Evolutionary conservation across 2,113 vertebrate species (phyloP).

Genomic region (Xiphorhynchus elegans): DNA sequence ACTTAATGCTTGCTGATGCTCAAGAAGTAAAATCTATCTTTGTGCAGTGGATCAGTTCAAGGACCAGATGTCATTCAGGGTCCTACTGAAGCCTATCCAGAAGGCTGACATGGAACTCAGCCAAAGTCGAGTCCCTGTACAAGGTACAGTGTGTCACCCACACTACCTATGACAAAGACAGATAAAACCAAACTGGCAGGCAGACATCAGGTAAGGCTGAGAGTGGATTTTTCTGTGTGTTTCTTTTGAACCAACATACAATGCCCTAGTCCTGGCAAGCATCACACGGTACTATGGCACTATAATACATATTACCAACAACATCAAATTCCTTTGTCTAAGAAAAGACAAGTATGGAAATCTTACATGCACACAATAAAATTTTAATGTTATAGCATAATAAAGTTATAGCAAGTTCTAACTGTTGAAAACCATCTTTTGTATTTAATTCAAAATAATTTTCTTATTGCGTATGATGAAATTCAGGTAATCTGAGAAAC

Average conservation of each 20-base stretch:
- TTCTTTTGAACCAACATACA: neutral
- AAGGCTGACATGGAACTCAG: neutral
- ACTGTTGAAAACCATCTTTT: conserved; percentile 49
- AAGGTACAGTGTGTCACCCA: neutral
- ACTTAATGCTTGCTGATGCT: neutral
- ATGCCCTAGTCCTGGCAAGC: neutral
- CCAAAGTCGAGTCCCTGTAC: neutral
- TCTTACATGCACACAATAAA: neutral
- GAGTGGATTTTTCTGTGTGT: neutral
- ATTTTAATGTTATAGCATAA: conserved; percentile 28
- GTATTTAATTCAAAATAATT: conserved; percentile 65
- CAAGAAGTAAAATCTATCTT: neutral
- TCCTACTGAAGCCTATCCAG: neutral
- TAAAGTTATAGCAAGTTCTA: conserved; percentile 41
- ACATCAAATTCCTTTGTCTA: neutral
- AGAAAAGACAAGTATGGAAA: neutral
- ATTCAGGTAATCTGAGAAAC: conserved; percentile 63
- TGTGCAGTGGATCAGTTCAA: neutral
- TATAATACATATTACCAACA: neutral
- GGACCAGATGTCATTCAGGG: neutral
- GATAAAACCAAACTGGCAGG: neutral
- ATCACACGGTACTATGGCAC: neutral
- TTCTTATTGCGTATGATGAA: conserved; percentile 48
- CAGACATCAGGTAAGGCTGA: neutral
- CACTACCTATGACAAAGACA: neutral